Conservation (phyloP, 1,140 invertebrate genomes). For the Paraescarpia echinospica region DNA sequence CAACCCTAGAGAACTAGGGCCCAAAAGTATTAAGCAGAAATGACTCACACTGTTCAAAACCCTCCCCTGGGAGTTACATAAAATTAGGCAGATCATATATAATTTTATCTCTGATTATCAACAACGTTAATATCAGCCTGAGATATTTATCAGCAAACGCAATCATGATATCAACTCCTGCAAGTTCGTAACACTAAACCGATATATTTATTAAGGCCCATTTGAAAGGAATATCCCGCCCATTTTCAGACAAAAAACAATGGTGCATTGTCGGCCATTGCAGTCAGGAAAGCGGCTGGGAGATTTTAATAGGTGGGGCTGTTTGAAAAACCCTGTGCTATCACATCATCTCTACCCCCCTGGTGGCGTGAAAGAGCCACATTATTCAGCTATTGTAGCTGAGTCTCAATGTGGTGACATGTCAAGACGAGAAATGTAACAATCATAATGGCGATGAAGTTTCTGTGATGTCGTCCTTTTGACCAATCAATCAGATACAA, state of each 20-base stretch:
- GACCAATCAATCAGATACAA: neutral
- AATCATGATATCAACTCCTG: neutral
- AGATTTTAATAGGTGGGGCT: neutral
- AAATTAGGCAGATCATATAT: neutral
- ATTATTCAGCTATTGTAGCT: neutral
- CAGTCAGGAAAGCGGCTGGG: neutral
- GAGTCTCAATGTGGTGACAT: neutral
- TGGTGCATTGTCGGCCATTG: neutral
- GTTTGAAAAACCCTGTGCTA: neutral
- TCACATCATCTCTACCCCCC: neutral
- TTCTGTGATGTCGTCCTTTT: neutral
- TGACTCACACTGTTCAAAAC: too few relatives aligned
- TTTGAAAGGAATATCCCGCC: neutral
- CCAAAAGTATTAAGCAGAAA: neutral
- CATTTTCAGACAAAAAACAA: neutral
- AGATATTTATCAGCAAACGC: neutral
- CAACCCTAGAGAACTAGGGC: neutral
- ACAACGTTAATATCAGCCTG: neutral
- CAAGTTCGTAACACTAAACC: neutral
- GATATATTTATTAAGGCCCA: neutral
- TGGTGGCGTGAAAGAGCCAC: neutral
- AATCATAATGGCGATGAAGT: neutral
- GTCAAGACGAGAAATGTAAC: neutral
- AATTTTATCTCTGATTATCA: neutral
- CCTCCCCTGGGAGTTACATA: neutral